A percentile compares a stretch with the other conserved stretches of the same genome.
phyloP scores from a whole-genome alignment of 1,140 invertebrate genomes.

The Formica exsecta region DNA sequence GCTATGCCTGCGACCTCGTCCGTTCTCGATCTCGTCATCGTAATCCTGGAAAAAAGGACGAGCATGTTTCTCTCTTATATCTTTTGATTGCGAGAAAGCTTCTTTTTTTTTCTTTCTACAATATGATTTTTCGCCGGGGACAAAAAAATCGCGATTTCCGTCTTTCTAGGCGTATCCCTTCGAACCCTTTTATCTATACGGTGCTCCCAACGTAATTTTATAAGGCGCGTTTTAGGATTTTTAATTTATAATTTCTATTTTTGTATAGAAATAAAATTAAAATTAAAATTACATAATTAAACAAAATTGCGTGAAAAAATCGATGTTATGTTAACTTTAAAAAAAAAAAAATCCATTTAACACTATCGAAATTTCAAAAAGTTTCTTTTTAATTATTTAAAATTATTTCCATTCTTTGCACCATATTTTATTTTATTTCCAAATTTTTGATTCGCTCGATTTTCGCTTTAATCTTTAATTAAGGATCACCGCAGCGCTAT shows the following conservation, averaged over 20 bases:
- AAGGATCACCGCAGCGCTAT: conserved; percentile 28
- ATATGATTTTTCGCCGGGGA: conserved; percentile 2
- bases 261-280: neutral
- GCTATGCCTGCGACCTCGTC: conserved; percentile 84
- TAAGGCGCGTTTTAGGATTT: too few relatives aligned
- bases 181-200: conserved; percentile 21
- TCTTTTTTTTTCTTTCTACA: conserved; percentile 1
- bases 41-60: conserved; percentile 83
- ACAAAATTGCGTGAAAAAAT: neutral
- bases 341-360: conserved; percentile 21
- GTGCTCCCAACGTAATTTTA: neutral
- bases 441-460: neutral
- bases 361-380: neutral
- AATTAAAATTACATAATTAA: neutral
- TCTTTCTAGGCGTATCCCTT: conserved; percentile 46
- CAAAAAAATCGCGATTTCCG: conserved; percentile 43
- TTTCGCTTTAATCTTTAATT: neutral
- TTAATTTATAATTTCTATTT: neutral
- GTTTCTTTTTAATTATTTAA: neutral
- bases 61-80: conserved; percentile 31
- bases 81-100: conserved; percentile 10
- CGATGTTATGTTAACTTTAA: neutral
- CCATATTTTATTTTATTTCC: too few relatives aligned
- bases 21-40: conserved; percentile 84
- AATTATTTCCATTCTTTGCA: neutral